Base-by-base conservation (phyloP, 2,113 vertebrate genomes). In the Mormyrus lacerda region DNA sequence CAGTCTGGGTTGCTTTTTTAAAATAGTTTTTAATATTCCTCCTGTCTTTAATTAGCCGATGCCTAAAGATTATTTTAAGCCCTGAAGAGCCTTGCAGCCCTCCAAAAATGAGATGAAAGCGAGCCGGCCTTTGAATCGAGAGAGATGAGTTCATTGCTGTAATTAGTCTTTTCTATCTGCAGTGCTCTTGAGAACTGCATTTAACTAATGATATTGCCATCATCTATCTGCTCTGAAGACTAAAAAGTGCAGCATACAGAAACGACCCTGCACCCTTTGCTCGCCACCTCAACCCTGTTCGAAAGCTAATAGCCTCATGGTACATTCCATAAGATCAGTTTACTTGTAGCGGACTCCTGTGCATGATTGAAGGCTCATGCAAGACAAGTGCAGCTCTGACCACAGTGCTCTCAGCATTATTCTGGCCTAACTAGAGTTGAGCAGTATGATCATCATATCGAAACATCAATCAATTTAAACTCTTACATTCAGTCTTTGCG, bases 121-220 rank as follows among this genome's bases (percentile, higher is more conserved):
- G 48, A 73, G 45, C 17, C 3, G 45, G n/a, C 88, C 48, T 21
- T 19, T 53, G 31, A 47, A 50, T 44, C 19, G 69, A 79, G 61
- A 88, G 69, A 88, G 45, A 88, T 79, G 69, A 88, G 88, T 53
- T 88, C 88, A 82, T 88, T 39, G 69, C 88, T 88, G 88, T 88
- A 82, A 82, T 88, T 88, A 88, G 88, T 73, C 65, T 79, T 50
- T 86, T 35, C 45, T 88, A 31, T 79, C 69, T 69, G 42, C 44
- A 47, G 48, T 73, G 50, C 86, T 58, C 86, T 42, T 58, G 50
- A 58, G 86, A 50, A 21, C 50, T 82, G 88, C 35, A 24, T 82
- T 42, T 53, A 39, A 79, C 88, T 79, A 88, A 88, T 53, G 88
- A 82, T 88, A 31, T 21, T 88, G 53, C 47, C 17, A 11, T 69